Base-by-base conservation (phyloP, 2,797 vertebrate species). In the Merluccius polli region DNA sequence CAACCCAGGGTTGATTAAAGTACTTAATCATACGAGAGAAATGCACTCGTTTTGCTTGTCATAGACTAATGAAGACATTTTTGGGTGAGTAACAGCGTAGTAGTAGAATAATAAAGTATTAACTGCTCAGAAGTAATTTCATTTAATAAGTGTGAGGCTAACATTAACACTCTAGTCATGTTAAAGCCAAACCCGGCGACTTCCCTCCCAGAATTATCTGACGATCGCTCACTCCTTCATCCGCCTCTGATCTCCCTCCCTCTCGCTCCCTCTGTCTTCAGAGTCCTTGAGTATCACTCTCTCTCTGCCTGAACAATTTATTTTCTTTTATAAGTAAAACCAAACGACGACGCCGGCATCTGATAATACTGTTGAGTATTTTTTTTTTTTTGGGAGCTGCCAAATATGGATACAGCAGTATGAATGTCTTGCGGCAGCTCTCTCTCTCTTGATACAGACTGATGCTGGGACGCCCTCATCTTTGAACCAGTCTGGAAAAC, bases 371-470 rank as follows among this genome's bases (percentile, higher is more conserved):
- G 31, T 44, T 27, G 75, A 82, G 38, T 69, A 59, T 72, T 83
- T 78, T 24, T 59, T 35, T 75, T 69, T 35, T 59, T 35, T 75
- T 69, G 32, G 3, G 44, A 52, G 44, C 16, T 52, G 44, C 81
- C 73, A 83, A 77, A 70, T 41, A 63, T 4, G 3, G 63, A 83
- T 67, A 78, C 72, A 82, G 82, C 84, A 82, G 74, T 77, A 83
- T 84, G 70, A 70, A 86, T 32, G 4, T 85, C 79, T 79, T 0
- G 38, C 77, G 83, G 80, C 78, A 12, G 27, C 71, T 81, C 74
- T 82, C 80, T 77, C 71, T 18, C 78, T 81, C 75, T 10, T 41
- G 38, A 59, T 75, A 69, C 77, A 16, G 67, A 59, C 72, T 59
- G 78, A 75, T 63, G 76, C 65, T 44, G 41, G 30, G 74, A 82